Conservation (phyloP, 1,140 invertebrate species). For the Bombus polaris region DNA sequence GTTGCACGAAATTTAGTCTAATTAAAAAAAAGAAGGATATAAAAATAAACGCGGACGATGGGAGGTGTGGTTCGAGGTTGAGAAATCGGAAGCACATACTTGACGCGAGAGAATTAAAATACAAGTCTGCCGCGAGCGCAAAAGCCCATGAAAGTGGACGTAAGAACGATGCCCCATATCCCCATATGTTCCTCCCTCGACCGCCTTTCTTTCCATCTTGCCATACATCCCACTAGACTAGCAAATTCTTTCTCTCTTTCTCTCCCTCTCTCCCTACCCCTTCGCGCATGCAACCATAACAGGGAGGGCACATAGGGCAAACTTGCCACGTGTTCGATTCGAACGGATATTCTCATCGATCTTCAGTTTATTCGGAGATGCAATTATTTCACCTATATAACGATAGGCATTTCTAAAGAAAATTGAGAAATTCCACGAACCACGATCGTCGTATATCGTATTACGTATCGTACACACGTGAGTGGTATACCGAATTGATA, state of each 20-base stretch:
- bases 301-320: background rate
- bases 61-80: background rate
- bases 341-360: slow-evolving; percentile 32
- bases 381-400: background rate
- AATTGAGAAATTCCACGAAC: background rate
- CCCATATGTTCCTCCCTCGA: slow-evolving; percentile 44
- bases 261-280: background rate
- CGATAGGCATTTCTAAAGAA: background rate
- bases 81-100: slow-evolving; percentile 31
- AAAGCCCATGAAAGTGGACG: slow-evolving; percentile 44
- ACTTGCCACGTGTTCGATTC: slow-evolving; percentile 32
- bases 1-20: background rate
- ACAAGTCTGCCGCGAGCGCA: background rate
- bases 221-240: background rate
- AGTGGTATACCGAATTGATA: too few relatives aligned
- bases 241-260: background rate
- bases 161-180: slow-evolving; percentile 25
- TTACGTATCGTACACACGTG: too few relatives aligned
- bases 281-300: background rate
- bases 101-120: slow-evolving; percentile 30
- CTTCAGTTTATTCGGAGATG: background rate
- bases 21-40: background rate
- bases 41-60: slow-evolving; percentile 5
- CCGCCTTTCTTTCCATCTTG: background rate
- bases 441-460: accelerated